Percentiles rank a stretch among this genome's conserved stretches.
Evolutionary conservation across 2,113 vertebrate species (phyloP).

Genomic region (Sinocyclocheilus anophthalmus): DNA sequence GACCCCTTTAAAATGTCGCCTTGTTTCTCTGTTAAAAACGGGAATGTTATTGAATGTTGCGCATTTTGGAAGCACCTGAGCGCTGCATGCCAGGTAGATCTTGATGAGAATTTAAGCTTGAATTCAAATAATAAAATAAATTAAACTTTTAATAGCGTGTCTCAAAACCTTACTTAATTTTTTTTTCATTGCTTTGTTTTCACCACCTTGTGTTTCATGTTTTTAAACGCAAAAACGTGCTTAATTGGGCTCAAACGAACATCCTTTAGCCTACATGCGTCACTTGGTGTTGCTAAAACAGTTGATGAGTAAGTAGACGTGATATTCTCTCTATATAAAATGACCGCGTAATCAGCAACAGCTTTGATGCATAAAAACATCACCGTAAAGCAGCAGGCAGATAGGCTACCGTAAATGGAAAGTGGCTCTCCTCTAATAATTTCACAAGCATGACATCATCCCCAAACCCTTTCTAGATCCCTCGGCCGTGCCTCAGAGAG

Average conservation of each 20-base stretch:
- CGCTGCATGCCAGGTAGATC: too few species aligned
- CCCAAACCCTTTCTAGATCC: slow-evolving; percentile 47
- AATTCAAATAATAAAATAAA: too few species aligned
- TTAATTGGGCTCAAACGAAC: background rate
- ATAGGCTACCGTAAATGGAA: background rate
- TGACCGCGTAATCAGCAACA: background rate
- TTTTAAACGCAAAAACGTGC: background rate
- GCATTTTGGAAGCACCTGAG: too few species aligned
- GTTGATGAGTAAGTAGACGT: background rate
- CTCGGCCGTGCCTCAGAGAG: slow-evolving; percentile 54
- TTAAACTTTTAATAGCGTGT: too few species aligned
- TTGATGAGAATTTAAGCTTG: too few species aligned
- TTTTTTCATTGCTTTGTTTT: too few species aligned
- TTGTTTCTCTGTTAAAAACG: too few species aligned
- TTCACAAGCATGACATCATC: slow-evolving; percentile 47
- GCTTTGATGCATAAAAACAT: background rate
- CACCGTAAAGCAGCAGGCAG: background rate
- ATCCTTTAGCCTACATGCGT: background rate
- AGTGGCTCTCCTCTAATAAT: slow-evolving; percentile 57
- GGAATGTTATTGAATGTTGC: too few species aligned
- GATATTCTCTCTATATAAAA: background rate
- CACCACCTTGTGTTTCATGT: too few species aligned
- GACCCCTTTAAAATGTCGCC: too few species aligned
- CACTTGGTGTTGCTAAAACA: background rate
- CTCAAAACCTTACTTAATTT: too few species aligned